Base-by-base conservation (phyloP, 2,888 invertebrate genomes). In the Lochmaea capreae region DNA sequence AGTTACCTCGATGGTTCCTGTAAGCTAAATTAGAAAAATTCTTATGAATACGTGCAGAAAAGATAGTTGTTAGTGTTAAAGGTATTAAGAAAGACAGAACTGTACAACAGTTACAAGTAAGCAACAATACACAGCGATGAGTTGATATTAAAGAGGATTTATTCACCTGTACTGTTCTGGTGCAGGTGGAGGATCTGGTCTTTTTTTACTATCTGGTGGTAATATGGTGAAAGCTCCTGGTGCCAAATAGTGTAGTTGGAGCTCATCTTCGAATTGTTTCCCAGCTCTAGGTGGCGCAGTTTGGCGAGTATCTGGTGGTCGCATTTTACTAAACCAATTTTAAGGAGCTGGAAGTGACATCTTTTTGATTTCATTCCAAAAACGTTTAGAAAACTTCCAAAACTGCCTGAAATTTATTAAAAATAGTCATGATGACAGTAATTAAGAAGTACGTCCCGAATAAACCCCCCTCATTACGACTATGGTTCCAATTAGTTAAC, bases 141-240 rank as follows among this genome's bases (percentile, higher is more conserved):
- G 1, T 61, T 26, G 16, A 42, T 52, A 26, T 39, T 59, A 58
- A 8, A 16, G 10, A 26, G 22, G n/a, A 22, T 74, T 6, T 46
- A 12, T 54, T 63, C 83, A 87, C 87, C 86, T 85, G 79, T 86
- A 86, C 9, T 84, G 86, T 26, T 83, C 81, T 10, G 86, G 86
- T n/a, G 86, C 85, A 14, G 87, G 85, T 9, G 87, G 86, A 74
- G 86, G 85, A 39, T 74, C 73, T 78, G 83, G 82, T n/a, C 82
- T 81, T 26, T 81, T 81, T n/a, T 77, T 78, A 62, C 81, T 81
- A n/a, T 87, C 85, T 43, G 85, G 83, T 12, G 86, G 85, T 54
- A 87, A 74, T 1, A 87, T 83, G 2, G 87, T 87, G 77, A 87
- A 87, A 14, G 87, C 86, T 58, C 87, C 87, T 5, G 87, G 87